Base-by-base conservation (phyloP, 2,888 invertebrate genomes). In the Leucoma salicis region DNA sequence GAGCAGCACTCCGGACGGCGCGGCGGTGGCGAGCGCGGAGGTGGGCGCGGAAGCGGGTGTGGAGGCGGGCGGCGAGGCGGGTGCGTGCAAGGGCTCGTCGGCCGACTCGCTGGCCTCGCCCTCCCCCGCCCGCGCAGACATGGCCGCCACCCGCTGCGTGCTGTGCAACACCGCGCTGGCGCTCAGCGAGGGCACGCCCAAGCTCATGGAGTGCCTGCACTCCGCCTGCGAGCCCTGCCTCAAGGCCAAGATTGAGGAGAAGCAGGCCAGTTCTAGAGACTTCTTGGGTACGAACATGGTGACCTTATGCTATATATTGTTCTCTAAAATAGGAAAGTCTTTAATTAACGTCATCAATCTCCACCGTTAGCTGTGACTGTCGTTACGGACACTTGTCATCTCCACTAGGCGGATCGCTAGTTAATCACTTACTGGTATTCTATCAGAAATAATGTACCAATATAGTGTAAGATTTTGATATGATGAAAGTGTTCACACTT, bases 161-260 rank as follows among this genome's bases (percentile, higher is more conserved):
- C 86, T 90, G 70, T 92, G 92, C 70, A 55, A 60, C 39, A 53
- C 62, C 12, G 46, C 70, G 47, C 80, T 90, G 16, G 65, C 78
- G 40, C 69, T 66, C 35, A 63, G 76, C n/a, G 84, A 84, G 1
- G 89, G 89, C 63, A 84, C 82, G 36, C 96, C 97, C 24, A 96
- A 96, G 85, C 90, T 97, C 46, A 88, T 97, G 70, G 96, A 96
- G 82, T 97, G 97, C 77, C 91, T 97, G 57, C 97, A 97, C 80
- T 95, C 96, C 38, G 93, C 95, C 46, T 97, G 97, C 78, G 91
- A 93, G 42, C 90, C 92, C 49, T 96, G 96, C 82, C 86, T 96
- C 61, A 92, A 91, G 57, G 91, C 92, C 43, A 95, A 94, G 79
- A 81, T 95, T 16, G 86, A 89, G 13, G 89, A 89, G 64, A 77